Base-by-base conservation (phyloP, 2,888 invertebrate species). In the Ormyrus nitidulus region DNA sequence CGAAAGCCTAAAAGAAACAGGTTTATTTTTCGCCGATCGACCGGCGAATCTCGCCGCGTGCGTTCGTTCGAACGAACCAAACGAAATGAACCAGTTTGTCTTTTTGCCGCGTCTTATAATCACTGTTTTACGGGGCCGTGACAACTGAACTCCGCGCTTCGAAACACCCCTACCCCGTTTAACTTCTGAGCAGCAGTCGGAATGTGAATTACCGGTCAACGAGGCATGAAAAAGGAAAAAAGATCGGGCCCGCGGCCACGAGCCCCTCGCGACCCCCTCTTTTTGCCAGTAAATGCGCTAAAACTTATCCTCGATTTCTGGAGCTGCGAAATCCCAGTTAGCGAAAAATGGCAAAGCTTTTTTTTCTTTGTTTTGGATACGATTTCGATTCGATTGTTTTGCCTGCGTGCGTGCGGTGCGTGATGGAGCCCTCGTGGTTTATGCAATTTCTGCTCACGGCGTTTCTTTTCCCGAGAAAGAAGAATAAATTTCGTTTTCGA, bases 11-110 rank as follows among this genome's bases (percentile, higher is more conserved):
- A 80, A 80, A 10, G 11, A 61, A 65, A 61, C 34, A 34, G 34
- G 34, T 34, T 34, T 34, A 2, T 34, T 62, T 70, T 44, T 1
- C 62, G 72, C 53, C 46, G 77, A 82, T 81, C 79, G 76, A 82
- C 79, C 82, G 81, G 49, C 64, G 70, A 82, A 82, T 82, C 82
- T 82, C 82, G 81, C 74, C 65, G 79, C 80, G 77, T 71, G 73
- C 58, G 71, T 74, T n/a, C 48, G 6, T 64, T 7, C 3, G 19
- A 19, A 49, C 13, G 56, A 64, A 48, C n/a, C 54, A 49, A 61
- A 34, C 46, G 61, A 46, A 69, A 58, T 49, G 49, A 3, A 62
- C 44, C 9, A 10, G 4, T 56, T 51, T 53, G 9, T 64, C 46
- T 46, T 69, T 61, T 48, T 5, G 64, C 13, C 58, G 68, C 68